A percentile compares a stretch with the other conserved stretches of the same genome.
Evolutionary conservation across 2,888 invertebrate species (phyloP).

Genomic region (Stegana nigrithorax): DNA sequence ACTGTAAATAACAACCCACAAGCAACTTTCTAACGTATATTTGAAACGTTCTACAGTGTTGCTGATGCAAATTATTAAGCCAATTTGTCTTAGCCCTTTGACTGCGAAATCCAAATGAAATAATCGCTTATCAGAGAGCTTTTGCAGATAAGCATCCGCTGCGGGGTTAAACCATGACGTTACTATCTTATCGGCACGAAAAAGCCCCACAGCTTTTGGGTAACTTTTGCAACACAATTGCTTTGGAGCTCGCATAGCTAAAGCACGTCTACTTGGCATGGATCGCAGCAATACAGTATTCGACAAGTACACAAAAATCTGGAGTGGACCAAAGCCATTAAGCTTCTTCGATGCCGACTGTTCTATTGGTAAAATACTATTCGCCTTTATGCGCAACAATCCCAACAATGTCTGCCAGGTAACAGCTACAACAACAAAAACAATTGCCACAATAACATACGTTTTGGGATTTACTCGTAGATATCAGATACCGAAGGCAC

Average conservation of each 20-base stretch:
- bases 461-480: conserved; percentile 39
- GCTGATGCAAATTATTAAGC: neutral
- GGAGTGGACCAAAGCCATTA: conserved; percentile 61
- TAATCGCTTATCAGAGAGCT: neutral
- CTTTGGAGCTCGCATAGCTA: conserved; percentile 14
- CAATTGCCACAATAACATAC: neutral
- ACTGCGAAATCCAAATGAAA: neutral
- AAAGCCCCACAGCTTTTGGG: neutral
- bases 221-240: conserved; percentile 23
- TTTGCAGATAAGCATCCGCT: no score
- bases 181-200: no score
- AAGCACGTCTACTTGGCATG: conserved; percentile 39
- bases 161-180: no score
- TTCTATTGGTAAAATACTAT: conserved; percentile 62
- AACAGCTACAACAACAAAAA: no score
- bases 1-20: no score
- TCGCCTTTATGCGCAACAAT: conserved; percentile 62
- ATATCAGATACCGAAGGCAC: conserved; percentile 62
- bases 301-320: conserved; percentile 63
- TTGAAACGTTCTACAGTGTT: neutral
- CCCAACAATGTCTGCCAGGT: conserved; percentile 59
- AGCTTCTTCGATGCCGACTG: conserved; percentile 61
- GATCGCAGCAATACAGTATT: conserved; percentile 52
- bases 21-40: no score
- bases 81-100: neutral